A percentile compares a stretch with the other conserved stretches of the same genome.
These are phyloP conservation scores for Botia kubotai DNA, from an alignment of 2,797 vertebrate species.

Conservation along the genomic window DNA sequence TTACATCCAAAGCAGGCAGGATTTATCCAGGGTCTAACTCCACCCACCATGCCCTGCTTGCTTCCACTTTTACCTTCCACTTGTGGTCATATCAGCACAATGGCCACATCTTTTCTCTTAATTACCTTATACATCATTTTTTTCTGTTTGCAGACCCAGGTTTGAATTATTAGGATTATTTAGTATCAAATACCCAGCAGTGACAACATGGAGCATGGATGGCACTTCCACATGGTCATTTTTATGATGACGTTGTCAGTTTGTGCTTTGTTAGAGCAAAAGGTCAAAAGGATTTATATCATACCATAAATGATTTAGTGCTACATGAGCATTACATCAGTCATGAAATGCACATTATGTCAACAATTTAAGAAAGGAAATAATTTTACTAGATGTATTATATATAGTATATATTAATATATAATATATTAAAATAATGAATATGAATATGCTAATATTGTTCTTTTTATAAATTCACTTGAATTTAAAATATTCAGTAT, in stretches of 20 bases:
- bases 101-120: background rate
- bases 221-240: background rate
- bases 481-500: too few species aligned
- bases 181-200: background rate
- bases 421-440: background rate
- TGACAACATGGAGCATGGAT: background rate
- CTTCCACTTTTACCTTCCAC: conserved; percentile 32
- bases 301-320: background rate
- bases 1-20: conserved; percentile 79
- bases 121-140: background rate
- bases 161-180: background rate
- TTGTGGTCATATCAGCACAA: conserved; percentile 15
- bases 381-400: background rate
- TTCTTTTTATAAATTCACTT: background rate
- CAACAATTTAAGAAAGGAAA: background rate
- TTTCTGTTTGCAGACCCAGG: background rate
- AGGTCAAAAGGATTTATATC: background rate
- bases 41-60: conserved; percentile 59
- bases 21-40: conserved; percentile 73
- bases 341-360: background rate
- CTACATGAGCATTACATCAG: background rate
- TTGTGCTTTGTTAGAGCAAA: background rate
- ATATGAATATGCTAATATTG: background rate
- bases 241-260: background rate
- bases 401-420: background rate